A percentile compares a stretch with the other conserved stretches of the same genome.
Conservation (phyloP, 2,888 invertebrate species). For the Bembecia ichneumoniformis region DNA sequence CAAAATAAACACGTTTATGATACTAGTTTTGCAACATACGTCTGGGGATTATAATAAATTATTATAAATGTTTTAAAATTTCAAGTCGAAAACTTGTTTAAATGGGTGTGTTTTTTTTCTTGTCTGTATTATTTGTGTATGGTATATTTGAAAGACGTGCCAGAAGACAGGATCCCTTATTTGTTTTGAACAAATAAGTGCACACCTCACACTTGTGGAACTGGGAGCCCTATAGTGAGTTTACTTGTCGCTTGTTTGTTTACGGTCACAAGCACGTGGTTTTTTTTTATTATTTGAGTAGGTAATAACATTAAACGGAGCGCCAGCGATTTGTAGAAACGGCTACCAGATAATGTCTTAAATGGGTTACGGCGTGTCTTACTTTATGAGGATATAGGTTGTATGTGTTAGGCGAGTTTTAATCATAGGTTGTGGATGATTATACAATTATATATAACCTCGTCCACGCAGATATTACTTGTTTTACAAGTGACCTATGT, state of each 20-base stretch:
- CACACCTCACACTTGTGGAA: constrained; percentile 11
- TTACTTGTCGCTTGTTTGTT: constrained; percentile 37
- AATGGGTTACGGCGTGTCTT: neutral
- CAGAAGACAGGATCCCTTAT: constrained; percentile 46
- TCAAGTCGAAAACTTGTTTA: constrained; percentile 8
- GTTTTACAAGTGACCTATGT: no score
- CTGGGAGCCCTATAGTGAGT: constrained; percentile 33
- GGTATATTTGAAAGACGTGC: constrained; percentile 36
- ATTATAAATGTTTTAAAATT: neutral
- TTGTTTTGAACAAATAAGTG: constrained; percentile 51
- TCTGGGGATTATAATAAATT: neutral
- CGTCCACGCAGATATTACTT: no score
- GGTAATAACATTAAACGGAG: no score
- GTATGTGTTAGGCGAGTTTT: neutral
- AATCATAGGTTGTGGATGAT: neutral
- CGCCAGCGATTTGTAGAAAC: neutral
- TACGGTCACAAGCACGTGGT: constrained; percentile 46
- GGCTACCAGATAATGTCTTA: neutral
- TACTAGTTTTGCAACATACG: constrained; percentile 17
- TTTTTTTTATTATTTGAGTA: no score
- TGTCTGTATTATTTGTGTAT: constrained; percentile 37
- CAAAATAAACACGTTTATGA: neutral
- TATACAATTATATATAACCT: no score
- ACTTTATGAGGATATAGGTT: neutral
- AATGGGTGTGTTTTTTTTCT: constrained; percentile 28